phyloP scores from a whole-genome alignment of 1,140 invertebrate species.

The Scaptomyza pallida region DNA sequence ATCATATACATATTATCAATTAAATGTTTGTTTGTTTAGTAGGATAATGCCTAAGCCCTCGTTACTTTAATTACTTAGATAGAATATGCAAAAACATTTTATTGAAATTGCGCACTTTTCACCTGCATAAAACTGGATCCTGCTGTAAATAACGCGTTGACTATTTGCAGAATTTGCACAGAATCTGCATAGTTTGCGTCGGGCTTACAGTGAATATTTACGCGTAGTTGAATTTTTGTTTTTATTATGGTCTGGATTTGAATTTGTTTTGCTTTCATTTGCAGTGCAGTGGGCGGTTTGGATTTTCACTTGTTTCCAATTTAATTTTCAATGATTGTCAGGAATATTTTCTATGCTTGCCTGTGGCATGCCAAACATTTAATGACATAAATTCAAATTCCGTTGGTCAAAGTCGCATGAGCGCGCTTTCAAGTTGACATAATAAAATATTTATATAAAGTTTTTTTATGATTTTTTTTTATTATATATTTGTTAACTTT shows the following conservation, averaged over 20 bases:
- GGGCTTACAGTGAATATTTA: no score
- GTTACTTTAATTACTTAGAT: neutral
- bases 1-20: no score
- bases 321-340: neutral
- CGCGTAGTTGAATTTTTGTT: no score
- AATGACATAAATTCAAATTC: constrained; percentile 6
- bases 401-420: constrained; percentile 13
- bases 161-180: neutral
- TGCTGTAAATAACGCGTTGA: neutral
- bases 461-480: neutral
- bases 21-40: no score
- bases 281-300: neutral
- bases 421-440: constrained; percentile 10
- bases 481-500: neutral
- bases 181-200: no score
- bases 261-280: no score
- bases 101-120: neutral
- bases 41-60: no score
- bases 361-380: neutral
- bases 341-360: constrained; percentile 1
- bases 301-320: neutral
- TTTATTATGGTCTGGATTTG: no score
- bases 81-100: neutral
- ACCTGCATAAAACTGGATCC: neutral
- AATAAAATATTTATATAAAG: neutral